Evolutionary conservation across 2,113 vertebrate genomes (phyloP).

Genomic region (Pantherophis guttatus): DNA sequence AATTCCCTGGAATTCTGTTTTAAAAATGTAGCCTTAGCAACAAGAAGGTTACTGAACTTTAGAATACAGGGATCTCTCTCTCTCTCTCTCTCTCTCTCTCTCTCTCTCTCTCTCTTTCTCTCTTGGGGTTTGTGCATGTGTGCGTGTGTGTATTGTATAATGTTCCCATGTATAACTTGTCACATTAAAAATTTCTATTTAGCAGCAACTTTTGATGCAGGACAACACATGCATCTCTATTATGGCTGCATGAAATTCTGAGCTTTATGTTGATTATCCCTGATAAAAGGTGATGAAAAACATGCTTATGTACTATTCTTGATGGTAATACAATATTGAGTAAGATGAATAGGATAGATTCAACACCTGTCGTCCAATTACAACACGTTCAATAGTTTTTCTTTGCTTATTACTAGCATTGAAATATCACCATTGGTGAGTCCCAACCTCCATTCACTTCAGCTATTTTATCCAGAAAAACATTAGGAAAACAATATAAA

Average conservation of each 20-base stretch:
- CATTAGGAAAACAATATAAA: not conserved
- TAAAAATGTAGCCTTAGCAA: not conserved
- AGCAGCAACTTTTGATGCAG: not conserved
- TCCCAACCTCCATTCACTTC: not conserved
- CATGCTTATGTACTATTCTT: not conserved
- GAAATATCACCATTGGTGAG: not conserved
- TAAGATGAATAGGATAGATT: not conserved
- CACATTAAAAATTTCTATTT: not conserved
- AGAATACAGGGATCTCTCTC: not conserved
- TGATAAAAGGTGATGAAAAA: not conserved
- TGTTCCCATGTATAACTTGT: not conserved
- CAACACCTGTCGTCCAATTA: not conserved
- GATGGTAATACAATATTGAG: not conserved
- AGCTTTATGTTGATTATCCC: not conserved
- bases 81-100: no score
- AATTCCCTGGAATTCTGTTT: not conserved
- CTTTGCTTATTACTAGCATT: not conserved
- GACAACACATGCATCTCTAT: not conserved
- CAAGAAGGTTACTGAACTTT: not conserved
- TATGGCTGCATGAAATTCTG: not conserved
- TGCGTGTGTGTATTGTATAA: not conserved
- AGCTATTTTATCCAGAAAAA: not conserved
- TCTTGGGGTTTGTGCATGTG: no score
- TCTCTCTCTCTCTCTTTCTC: no score
- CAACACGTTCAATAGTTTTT: not conserved